Evolutionary conservation across 2,797 vertebrate genomes (phyloP).

Genomic region (Ambastaia sidthimunki): DNA sequence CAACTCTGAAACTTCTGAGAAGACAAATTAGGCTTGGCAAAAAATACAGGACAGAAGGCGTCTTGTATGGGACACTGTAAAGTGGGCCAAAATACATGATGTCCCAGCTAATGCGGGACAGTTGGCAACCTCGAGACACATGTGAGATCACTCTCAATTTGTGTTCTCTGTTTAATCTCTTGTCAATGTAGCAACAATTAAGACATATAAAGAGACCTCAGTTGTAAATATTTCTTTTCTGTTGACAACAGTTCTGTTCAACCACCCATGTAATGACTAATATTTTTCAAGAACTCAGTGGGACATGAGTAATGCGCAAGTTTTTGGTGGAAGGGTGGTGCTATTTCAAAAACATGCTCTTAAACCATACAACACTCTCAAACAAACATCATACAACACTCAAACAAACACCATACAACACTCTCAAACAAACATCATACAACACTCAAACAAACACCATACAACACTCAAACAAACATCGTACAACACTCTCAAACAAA

Average conservation of each 20-base stretch:
- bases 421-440: background rate
- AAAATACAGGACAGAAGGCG: background rate
- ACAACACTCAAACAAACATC: background rate
- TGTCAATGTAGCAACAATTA: background rate
- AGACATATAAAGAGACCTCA: background rate
- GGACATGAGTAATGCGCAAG: conserved; percentile 27
- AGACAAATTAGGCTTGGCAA: background rate
- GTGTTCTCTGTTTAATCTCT: background rate
- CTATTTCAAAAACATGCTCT: conserved; percentile 6
- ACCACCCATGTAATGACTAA: conserved; percentile 31
- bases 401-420: background rate
- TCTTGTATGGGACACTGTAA: background rate
- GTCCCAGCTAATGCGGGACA: background rate
- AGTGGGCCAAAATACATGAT: background rate
- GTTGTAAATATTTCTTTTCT: background rate
- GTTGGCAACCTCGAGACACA: background rate
- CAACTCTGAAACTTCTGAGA: background rate
- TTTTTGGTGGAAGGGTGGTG: conserved; percentile 3
- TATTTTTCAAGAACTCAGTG: conserved; percentile 40
- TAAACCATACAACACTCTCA: background rate
- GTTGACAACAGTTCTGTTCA: conserved; percentile 19
- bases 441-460: background rate
- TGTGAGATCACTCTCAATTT: background rate
- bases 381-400: background rate
- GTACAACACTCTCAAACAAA: background rate